Evolutionary conservation across 1,140 invertebrate genomes (phyloP), one percentile per base, ranked within the genome.

Genomic region (Trialeurodes vaporariorum): DNA sequence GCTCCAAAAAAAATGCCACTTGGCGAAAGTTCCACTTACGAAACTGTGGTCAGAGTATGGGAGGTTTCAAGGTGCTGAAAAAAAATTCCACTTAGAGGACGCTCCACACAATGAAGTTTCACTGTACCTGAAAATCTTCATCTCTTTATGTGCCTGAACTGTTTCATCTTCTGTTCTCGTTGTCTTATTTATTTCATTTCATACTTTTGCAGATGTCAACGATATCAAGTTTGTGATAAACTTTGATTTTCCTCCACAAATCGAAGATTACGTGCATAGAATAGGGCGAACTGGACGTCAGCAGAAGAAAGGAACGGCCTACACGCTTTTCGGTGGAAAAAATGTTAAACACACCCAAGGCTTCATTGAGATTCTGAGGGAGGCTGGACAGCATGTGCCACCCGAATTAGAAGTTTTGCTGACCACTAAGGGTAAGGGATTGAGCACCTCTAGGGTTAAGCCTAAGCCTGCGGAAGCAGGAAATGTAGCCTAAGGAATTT

Each of bases 381-480:
- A 97, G 80, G 93, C 94, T 27, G 93, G 92, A 21, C 95, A 97
- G 77, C 83, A 84, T 12, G 86, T 95, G 86, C 5, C 5, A 49
- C 34, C 86, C 0, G 86, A 87, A 72, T 73, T 89, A n/a, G n/a
- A n/a, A n/a, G n/a, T n/a, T n/a, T n/a, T n/a, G n/a, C n/a, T n/a
- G n/a, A n/a, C n/a, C n/a, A n/a, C n/a, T n/a, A n/a, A n/a, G n/a
- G n/a, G n/a, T n/a, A n/a, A n/a, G n/a, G n/a, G n/a, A n/a, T n/a
- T n/a, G n/a, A n/a, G n/a, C n/a, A n/a, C n/a, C n/a, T n/a, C n/a
- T n/a, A n/a, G n/a, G n/a, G n/a, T n/a, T n/a, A n/a, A n/a, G n/a
- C n/a, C n/a, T n/a, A n/a, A n/a, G n/a, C n/a, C n/a, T n/a, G n/a
- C n/a, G n/a, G n/a, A n/a, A n/a, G n/a, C n/a, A n/a, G n/a, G n/a